Evolutionary conservation across 2,888 invertebrate species (phyloP).

Genomic region (Mimumesa dahlbomi): DNA sequence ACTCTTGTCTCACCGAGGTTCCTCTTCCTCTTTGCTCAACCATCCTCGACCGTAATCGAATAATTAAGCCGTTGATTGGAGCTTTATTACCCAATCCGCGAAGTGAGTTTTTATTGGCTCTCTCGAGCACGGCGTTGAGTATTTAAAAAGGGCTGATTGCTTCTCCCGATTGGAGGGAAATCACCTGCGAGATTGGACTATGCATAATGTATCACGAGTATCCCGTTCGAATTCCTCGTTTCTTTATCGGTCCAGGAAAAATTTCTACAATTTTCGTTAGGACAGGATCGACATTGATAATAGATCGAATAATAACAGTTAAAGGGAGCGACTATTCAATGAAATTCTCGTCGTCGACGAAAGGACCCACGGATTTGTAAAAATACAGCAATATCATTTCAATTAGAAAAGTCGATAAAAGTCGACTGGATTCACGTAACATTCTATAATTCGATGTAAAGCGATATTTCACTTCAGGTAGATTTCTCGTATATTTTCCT

Average conservation of each 20-base stretch:
- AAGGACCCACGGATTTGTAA: too few relatives aligned
- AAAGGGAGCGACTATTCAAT: too few relatives aligned
- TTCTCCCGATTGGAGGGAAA: slow-evolving; percentile 69
- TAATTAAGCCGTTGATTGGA: slow-evolving; percentile 80
- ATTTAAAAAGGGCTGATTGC: slow-evolving; percentile 76
- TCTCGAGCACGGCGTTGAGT: slow-evolving; percentile 70
- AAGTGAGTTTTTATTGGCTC: slow-evolving; percentile 79
- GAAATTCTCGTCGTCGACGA: too few relatives aligned
- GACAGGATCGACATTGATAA: background rate
- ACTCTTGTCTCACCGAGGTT: slow-evolving; percentile 26
- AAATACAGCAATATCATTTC: too few relatives aligned
- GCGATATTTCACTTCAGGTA: too few relatives aligned
- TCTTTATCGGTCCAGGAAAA: slow-evolving; percentile 41
- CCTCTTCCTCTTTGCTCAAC: slow-evolving; percentile 49
- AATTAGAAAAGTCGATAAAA: too few relatives aligned
- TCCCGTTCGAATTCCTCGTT: slow-evolving; percentile 54
- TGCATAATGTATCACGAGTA: slow-evolving; percentile 71
- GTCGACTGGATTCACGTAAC: too few relatives aligned
- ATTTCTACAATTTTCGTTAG: slow-evolving; percentile 7
- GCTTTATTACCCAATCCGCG: slow-evolving; percentile 80
- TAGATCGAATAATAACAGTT: too few relatives aligned
- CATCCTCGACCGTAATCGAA: slow-evolving; percentile 74
- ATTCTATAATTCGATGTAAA: too few relatives aligned
- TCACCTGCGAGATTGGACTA: slow-evolving; percentile 71
- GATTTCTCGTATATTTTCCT: too few relatives aligned